A percentile compares a stretch with the other conserved stretches of the same genome.
Conservation (phyloP, 2,888 invertebrate species). For the Andrena camellia region DNA sequence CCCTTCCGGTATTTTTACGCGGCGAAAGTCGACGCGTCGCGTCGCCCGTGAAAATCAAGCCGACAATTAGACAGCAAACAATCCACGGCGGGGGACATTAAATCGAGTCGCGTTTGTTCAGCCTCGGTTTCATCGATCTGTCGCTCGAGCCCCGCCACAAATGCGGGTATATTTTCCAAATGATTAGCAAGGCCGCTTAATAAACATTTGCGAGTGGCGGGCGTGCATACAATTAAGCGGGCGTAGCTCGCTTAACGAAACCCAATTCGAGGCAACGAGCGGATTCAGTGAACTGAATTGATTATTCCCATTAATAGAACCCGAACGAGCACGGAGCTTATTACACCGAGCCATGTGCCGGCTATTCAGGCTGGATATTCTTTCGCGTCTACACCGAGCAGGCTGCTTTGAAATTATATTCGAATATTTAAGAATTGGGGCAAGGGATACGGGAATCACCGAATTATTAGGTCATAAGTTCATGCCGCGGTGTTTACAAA, state of each 20-base stretch:
- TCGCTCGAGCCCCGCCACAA: slow-evolving; percentile 24
- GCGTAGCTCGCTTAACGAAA: slow-evolving; percentile 29
- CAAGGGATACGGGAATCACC: no score
- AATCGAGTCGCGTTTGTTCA: slow-evolving; percentile 32
- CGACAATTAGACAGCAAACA: slow-evolving; percentile 14
- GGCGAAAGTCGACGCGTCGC: neutral
- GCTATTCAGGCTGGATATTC: neutral
- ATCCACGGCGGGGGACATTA: slow-evolving; percentile 5
- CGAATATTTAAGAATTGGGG: no score
- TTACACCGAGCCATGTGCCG: slow-evolving; percentile 10
- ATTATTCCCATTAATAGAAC: slow-evolving; percentile 50
- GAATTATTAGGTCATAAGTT: no score
- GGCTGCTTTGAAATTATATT: no score
- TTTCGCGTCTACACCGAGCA: neutral
- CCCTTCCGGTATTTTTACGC: neutral
- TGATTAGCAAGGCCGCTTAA: slow-evolving; percentile 43
- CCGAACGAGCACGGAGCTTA: slow-evolving; percentile 9
- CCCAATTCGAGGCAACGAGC: slow-evolving; percentile 7
- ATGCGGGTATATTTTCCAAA: slow-evolving; percentile 44
- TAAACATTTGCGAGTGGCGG: slow-evolving; percentile 36
- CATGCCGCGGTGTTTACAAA: no score
- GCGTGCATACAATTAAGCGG: slow-evolving; percentile 30
- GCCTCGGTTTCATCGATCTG: slow-evolving; percentile 23
- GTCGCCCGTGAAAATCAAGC: neutral
- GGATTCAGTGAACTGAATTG: slow-evolving; percentile 37